Conservation (phyloP, 1,140 invertebrate species). For the Drosophila mauritiana region DNA sequence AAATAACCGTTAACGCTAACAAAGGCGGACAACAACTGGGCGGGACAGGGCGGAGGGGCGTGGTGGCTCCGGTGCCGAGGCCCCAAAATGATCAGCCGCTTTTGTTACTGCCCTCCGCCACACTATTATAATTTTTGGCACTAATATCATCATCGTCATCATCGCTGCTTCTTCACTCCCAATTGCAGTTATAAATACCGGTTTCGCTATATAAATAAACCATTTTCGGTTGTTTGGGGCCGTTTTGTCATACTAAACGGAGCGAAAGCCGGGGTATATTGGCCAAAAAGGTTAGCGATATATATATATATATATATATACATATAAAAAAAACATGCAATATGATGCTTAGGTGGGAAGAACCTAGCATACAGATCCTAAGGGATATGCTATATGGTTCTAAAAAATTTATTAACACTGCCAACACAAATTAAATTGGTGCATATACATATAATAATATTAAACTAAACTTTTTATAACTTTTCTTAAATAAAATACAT, state of each 20-base stretch:
- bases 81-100: constrained; percentile 68
- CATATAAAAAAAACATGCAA: background rate
- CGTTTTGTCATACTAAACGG: constrained; percentile 31
- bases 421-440: no score
- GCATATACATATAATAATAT: no score
- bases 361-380: background rate
- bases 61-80: background rate
- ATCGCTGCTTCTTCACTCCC: constrained; percentile 40
- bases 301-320: background rate
- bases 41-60: background rate
- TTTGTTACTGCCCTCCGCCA: constrained; percentile 39
- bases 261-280: constrained; percentile 36
- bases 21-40: constrained; percentile 26
- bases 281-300: constrained; percentile 5
- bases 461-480: no score
- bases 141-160: constrained; percentile 58
- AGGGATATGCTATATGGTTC: no score
- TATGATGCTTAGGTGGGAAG: background rate
- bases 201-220: constrained; percentile 60
- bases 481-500: no score
- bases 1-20: constrained; percentile 71
- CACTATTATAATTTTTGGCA: constrained; percentile 73
- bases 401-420: background rate
- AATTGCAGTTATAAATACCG: constrained; percentile 79
- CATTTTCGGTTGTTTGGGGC: constrained; percentile 35